phyloP scores from a whole-genome alignment of 1,140 invertebrate genomes.

The Artemia franciscana region DNA sequence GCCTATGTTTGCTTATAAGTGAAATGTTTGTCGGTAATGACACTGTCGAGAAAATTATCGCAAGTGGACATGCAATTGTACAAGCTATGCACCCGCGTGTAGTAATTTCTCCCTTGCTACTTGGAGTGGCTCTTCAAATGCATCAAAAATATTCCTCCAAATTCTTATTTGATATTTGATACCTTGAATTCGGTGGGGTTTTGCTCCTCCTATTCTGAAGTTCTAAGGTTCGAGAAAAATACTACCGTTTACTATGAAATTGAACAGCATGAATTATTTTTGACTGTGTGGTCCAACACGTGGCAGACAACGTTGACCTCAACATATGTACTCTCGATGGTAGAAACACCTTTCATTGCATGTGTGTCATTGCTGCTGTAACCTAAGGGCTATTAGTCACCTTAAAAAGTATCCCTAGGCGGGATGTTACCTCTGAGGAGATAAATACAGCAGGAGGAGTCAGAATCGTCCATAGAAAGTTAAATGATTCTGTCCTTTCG shows the following conservation, averaged over 20 bases:
- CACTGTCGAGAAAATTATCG: background rate
- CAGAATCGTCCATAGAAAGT: too few species aligned
- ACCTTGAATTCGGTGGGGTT: background rate
- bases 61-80: background rate
- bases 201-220: slow-evolving; percentile 5
- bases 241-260: background rate
- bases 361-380: background rate
- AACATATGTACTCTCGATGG: slow-evolving; percentile 13
- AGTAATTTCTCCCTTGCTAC: background rate
- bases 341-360: slow-evolving; percentile 10
- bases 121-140: slow-evolving; percentile 1
- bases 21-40: slow-evolving; percentile 1
- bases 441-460: too few species aligned
- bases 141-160: background rate
- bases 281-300: background rate
- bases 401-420: background rate
- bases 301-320: slow-evolving; percentile 14
- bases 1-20: background rate
- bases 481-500: too few species aligned
- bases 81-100: background rate
- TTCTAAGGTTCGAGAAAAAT: slow-evolving; percentile 5
- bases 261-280: background rate
- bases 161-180: slow-evolving; percentile 1
- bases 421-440: background rate
- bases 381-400: background rate